Conservation (phyloP, 2,113 vertebrate species). For the Gallinago undulata region DNA sequence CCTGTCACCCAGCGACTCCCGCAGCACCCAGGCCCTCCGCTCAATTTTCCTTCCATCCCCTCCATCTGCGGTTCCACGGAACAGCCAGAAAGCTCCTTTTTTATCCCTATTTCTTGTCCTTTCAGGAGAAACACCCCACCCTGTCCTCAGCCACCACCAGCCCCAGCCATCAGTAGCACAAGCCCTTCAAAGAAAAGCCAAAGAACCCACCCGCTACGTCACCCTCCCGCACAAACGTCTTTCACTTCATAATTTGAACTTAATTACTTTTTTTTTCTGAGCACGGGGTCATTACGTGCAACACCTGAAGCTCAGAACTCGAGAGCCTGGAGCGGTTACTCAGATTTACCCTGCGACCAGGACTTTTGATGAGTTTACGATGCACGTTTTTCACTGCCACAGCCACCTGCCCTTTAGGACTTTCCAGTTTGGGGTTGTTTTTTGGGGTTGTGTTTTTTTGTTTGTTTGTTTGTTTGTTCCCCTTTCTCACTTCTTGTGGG, state of each 20-base stretch:
- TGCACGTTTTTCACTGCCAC: neutral
- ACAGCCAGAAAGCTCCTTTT: fast-evolving
- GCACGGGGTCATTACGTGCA: fast-evolving
- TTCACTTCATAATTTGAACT: neutral
- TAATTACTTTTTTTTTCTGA: neutral
- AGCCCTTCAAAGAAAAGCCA: neutral
- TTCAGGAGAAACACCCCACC: neutral
- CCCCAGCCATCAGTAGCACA: neutral
- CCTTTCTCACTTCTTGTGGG: neutral
- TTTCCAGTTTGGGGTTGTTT: neutral
- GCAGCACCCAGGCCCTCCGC: fast-evolving
- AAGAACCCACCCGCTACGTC: neutral
- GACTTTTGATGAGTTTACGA: fast-evolving
- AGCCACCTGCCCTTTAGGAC: neutral
- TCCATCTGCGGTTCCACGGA: neutral
- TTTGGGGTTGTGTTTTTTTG: no score
- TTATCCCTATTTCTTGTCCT: neutral
- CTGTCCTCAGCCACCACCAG: neutral
- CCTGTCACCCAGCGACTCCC: neutral
- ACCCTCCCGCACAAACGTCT: neutral
- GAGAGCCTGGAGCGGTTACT: neutral
- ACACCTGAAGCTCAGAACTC: neutral
- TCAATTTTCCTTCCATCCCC: neutral
- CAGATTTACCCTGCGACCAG: neutral
- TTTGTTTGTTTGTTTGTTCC: no score